Evolutionary conservation across 2,888 invertebrate genomes (phyloP), one percentile per base, ranked within the genome.

Genomic region (Drymonia ruficornis): DNA sequence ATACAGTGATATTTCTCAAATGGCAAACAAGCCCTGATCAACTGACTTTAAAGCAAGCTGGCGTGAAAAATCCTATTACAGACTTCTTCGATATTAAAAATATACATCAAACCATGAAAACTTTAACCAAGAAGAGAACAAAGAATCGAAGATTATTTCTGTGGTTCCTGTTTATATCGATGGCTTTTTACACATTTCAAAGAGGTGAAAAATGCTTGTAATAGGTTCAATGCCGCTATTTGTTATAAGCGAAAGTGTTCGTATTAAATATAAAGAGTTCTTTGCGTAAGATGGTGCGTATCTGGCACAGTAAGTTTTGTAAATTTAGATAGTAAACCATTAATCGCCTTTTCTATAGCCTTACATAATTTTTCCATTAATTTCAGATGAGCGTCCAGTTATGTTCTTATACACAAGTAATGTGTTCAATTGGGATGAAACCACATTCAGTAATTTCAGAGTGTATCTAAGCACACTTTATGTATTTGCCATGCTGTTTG

Each of bases 121-220:
- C 96, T 0, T 73, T 97, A 5, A 81, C 93, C 0, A 96, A 94
- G 71, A 91, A 84, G 46, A 91, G 97, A 12, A 74, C 87, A 0
- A 89, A 93, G 6, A 93, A 94, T 57, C 87, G 94, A 11, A 93
- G 96, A 61, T 74, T 93, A 34, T 96, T 95, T 64, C 81, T 97
- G 3, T 93, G 95, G 84, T 87, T 96, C 38, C 82, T 97, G n/a
- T 93, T 97, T 12, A 71, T 95, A 11, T 94, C 95, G 16, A 96
- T 97, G 96, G 95, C 94, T 0, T 89, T 96, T 49, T 97, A 97
- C 71, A 96, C 96, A 49, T 97, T 97, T 78, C 97, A 97, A 82
- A 93, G 97, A 77, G 94, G 94, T 94, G 65, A 66, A 74, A 72
- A 36, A 4, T 52, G 3, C 12, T 29, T n/a, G 28, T 46, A 23